Evolutionary conservation across 2,888 invertebrate genomes (phyloP), one percentile per base, ranked within the genome.

Genomic region (Sabellastarte sp.): DNA sequence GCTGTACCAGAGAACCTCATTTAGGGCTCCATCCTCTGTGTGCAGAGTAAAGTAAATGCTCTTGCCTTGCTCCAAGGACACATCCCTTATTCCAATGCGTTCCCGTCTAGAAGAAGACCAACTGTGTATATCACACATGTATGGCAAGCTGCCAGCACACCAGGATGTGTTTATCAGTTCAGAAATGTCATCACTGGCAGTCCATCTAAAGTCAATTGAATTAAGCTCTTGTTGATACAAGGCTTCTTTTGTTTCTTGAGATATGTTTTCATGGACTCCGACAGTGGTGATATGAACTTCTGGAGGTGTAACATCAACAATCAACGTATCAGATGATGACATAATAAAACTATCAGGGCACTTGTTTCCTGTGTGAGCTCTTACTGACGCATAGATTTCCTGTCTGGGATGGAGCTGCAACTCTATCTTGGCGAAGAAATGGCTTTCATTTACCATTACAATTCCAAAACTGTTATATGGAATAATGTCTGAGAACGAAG

Each of bases 201-300:
- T 53, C 53, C 53, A 53, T 53, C 28, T 26, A 10, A 53, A 26
- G 5, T 15, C 53, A 20, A 53, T 53, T n/a, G 53, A 53, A 53
- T 53, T 26, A 26, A 20, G 24, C 24, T 53, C 20, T 26, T 5
- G 24, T 26, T 53, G 53, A 53, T 53, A 53, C 53, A 53, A 24
- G 10, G 26, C 53, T 20, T 53, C 53, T 53, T 10, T 26, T 15
- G 53, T 15, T 53, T 53, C 20, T n/a, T n/a, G n/a, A 26, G 4
- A 20, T 26, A 20, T 26, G 5, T n/a, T 53, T 24, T 26, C 53
- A 53, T 20, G 28, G 24, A 53, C 20, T 20, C 53, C 53, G 5
- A 53, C 15, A 24, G 10, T 53, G 4, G 5, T 5, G 20, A 53
- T 53, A 26, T 5, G 4, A 20, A 53, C 24, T 5, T 20, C 5